Evolutionary conservation across 2,888 invertebrate genomes (phyloP).

Genomic region (Trissolcus brochymenae): DNA sequence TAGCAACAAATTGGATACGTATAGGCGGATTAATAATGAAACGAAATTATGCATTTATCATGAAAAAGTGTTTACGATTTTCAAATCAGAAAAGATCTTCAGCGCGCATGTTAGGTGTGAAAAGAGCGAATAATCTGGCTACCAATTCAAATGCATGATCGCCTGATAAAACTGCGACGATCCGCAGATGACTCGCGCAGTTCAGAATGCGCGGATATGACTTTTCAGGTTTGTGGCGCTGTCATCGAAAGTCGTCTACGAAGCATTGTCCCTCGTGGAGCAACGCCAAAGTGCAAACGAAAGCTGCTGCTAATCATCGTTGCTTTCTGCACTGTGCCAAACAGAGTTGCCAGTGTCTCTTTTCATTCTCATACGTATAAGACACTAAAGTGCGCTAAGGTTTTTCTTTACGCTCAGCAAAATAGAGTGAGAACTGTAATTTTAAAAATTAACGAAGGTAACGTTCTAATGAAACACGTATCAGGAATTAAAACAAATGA

Average conservation of each 20-base stretch:
- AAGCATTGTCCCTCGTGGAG: conserved; percentile 20
- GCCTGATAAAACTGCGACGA: conserved; percentile 68
- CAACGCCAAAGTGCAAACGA: conserved; percentile 5
- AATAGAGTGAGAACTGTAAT: no score
- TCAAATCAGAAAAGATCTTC: neutral
- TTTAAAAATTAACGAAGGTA: no score
- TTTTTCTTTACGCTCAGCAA: no score
- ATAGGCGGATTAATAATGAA: no score
- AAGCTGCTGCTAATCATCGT: neutral
- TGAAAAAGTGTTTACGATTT: neutral
- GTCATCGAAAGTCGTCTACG: conserved; percentile 50
- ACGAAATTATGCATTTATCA: no score
- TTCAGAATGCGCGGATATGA: conserved; percentile 67
- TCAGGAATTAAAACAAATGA: neutral
- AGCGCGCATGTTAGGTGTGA: conserved; percentile 32
- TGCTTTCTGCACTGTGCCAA: neutral
- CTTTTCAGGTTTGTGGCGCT: conserved; percentile 54
- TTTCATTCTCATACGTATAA: neutral
- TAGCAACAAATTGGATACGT: no score
- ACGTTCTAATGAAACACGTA: neutral
- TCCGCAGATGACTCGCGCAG: conserved; percentile 75
- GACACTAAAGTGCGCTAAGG: no score
- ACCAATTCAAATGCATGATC: conserved; percentile 60
- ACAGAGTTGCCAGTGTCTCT: neutral
- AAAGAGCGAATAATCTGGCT: conserved; percentile 16